phyloP scores from a whole-genome alignment of 2,888 invertebrate genomes.

The Heliconius erato region DNA sequence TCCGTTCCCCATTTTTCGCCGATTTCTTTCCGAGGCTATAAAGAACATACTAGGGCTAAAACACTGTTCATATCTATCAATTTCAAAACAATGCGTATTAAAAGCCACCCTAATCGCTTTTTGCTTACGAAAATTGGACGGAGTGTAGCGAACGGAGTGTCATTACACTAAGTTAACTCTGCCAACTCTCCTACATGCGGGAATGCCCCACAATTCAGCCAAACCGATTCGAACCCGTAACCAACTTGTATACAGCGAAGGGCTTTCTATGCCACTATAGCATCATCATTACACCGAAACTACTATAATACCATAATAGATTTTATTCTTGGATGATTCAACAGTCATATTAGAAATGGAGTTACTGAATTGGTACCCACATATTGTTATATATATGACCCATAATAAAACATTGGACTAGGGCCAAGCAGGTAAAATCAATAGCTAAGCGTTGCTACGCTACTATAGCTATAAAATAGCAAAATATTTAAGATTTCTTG shows the following conservation, averaged over 20 bases:
- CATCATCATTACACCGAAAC: too few species aligned
- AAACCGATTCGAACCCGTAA: neutral
- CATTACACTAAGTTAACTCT: too few species aligned
- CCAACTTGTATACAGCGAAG: neutral
- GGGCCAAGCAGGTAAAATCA: constrained; percentile 19
- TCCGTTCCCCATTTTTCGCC: neutral
- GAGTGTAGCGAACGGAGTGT: too few species aligned
- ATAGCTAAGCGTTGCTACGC: constrained; percentile 5
- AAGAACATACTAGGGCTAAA: too few species aligned
- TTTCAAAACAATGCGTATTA: too few species aligned
- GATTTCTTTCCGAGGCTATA: neutral
- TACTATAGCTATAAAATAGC: neutral
- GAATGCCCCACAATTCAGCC: neutral
- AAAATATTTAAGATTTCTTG: neutral
- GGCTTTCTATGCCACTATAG: neutral
- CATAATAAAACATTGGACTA: constrained; percentile 12
- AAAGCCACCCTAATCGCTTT: too few species aligned
- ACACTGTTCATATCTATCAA: too few species aligned
- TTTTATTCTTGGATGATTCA: neutral
- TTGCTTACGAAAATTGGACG: too few species aligned
- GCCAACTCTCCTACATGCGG: too few species aligned
- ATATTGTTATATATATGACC: neutral
- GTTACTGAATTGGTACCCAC: neutral
- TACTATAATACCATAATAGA: neutral
- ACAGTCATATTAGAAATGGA: neutral